These are phyloP conservation scores for Phymastichus coffea DNA, from an alignment of 1,140 invertebrate genomes.

Conservation along the genomic window DNA sequence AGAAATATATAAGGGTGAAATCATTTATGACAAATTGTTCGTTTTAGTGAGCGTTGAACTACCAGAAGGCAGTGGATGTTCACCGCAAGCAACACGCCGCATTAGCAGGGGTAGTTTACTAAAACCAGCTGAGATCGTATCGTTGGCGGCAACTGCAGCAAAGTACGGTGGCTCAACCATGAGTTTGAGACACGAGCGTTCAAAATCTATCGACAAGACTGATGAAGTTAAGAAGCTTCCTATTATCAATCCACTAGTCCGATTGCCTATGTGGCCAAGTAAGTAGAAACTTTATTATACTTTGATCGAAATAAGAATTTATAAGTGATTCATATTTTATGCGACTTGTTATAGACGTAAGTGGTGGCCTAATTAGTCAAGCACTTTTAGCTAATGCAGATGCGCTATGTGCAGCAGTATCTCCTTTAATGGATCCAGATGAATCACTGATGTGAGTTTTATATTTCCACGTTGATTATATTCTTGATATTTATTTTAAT, in stretches of 20 bases:
- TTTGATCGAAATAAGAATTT: background rate
- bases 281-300: background rate
- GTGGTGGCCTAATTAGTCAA: slow-evolving; percentile 78
- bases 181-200: slow-evolving; percentile 47
- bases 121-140: slow-evolving; percentile 61
- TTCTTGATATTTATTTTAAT: slow-evolving; percentile 7
- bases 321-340: background rate
- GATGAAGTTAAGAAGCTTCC: slow-evolving; percentile 72
- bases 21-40: too few species aligned
- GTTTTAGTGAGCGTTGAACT: slow-evolving; percentile 49
- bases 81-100: slow-evolving; percentile 72
- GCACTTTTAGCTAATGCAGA: slow-evolving; percentile 95
- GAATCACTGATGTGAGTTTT: slow-evolving; percentile 73
- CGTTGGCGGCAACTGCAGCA: slow-evolving; percentile 60
- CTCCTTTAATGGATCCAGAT: slow-evolving; percentile 89
- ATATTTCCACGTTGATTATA: slow-evolving; percentile 10
- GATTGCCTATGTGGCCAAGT: slow-evolving; percentile 85
- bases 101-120: slow-evolving; percentile 78
- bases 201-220: slow-evolving; percentile 57
- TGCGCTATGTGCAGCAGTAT: slow-evolving; percentile 90
- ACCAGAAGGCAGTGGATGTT: slow-evolving; percentile 53
- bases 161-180: slow-evolving; percentile 52
- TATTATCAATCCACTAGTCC: slow-evolving; percentile 87
- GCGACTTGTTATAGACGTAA: slow-evolving; percentile 57
- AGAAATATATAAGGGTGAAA: too few species aligned